Evolutionary conservation across 2,113 vertebrate genomes (phyloP).

Genomic region (Urocitellus parryii): DNA sequence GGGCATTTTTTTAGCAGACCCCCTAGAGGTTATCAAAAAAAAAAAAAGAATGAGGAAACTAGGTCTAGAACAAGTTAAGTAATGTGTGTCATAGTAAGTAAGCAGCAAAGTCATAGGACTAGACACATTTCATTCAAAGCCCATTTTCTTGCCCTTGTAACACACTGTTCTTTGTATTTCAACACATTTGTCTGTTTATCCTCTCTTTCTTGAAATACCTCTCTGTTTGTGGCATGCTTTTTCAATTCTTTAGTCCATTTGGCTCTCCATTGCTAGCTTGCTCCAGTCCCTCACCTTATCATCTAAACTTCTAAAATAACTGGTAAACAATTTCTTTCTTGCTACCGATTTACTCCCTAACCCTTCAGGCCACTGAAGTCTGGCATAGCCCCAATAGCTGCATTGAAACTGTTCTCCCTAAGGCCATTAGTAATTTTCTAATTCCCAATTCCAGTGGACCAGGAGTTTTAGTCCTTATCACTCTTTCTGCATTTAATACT

Average conservation of each 20-base stretch:
- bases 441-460: neutral
- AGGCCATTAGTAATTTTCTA: constrained; percentile 19
- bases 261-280: neutral
- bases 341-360: neutral
- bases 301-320: constrained; percentile 39
- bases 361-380: neutral
- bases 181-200: neutral
- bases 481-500: constrained; percentile 40
- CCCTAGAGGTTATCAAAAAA: neutral
- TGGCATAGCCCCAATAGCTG: neutral
- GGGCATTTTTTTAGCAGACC: neutral
- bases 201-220: constrained; percentile 31
- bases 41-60: neutral
- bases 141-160: neutral
- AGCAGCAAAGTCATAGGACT: constrained; percentile 10
- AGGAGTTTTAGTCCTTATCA: constrained; percentile 37
- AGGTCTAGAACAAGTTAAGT: neutral
- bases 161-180: constrained; percentile 25
- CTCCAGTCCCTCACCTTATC: neutral
- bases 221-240: constrained; percentile 29
- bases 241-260: constrained; percentile 1
- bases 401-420: neutral
- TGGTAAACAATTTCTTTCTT: neutral
- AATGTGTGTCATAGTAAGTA: constrained; percentile 18
- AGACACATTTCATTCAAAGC: neutral